A percentile compares a stretch with the other conserved stretches of the same genome.
phyloP scores from a whole-genome alignment of 2,888 invertebrate species.

The Nephrotoma flavescens region DNA sequence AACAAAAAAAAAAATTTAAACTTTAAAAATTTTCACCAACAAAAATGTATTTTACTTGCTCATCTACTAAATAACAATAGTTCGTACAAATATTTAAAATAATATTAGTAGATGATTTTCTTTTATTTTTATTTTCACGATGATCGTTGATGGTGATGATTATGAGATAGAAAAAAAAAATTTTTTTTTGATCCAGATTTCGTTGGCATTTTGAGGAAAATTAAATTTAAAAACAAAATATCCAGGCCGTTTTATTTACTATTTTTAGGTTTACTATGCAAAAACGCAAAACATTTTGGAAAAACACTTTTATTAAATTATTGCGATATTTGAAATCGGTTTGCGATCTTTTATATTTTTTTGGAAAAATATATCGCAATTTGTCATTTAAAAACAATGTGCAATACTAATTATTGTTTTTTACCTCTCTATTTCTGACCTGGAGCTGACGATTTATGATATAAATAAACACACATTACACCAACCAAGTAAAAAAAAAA shows the following conservation, averaged over 20 bases:
- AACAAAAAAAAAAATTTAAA: background rate
- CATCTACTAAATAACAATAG: background rate
- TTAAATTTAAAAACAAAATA: background rate
- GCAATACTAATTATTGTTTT: background rate
- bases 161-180: background rate
- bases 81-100: background rate
- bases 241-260: constrained; percentile 3
- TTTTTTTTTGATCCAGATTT: background rate
- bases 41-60: background rate
- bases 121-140: background rate
- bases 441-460: constrained; percentile 21
- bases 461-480: constrained; percentile 20
- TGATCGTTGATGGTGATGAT: background rate
- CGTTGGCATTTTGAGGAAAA: background rate
- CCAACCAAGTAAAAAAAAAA: constrained; percentile 6
- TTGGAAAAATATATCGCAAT: background rate
- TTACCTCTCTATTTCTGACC: constrained; percentile 19
- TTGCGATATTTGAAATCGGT: background rate
- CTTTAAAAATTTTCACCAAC: background rate
- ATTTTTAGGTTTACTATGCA: background rate
- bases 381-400: background rate
- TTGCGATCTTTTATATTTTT: background rate
- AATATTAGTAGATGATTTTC: background rate
- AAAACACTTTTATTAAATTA: background rate
- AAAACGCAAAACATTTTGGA: background rate